Percentiles rank a stretch among this genome's conserved stretches.
Evolutionary conservation across 2,113 vertebrate species (phyloP).

Genomic region (Erinaceus europaeus): DNA sequence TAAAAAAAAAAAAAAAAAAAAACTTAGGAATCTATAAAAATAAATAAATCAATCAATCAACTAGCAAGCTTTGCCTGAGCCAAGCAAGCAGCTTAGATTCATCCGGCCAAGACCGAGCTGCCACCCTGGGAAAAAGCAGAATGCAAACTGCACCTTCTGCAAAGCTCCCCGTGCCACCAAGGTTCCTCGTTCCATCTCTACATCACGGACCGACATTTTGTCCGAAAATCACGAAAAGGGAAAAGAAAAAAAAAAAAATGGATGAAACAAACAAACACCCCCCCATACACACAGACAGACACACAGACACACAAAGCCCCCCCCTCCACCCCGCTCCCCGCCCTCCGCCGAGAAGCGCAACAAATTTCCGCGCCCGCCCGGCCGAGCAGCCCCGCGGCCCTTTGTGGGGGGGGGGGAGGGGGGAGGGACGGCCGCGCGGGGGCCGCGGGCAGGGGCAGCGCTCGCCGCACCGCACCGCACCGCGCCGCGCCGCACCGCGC

Average conservation of each 20-base stretch:
- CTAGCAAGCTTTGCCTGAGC: constrained; percentile 73
- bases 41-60: not conserved
- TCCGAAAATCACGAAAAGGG: constrained; percentile 60
- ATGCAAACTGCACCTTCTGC: constrained; percentile 86
- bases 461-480: constrained; percentile 80
- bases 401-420: constrained; percentile 79
- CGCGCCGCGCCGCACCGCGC: constrained; percentile 79
- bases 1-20: not conserved
- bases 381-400: constrained; percentile 66
- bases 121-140: constrained; percentile 78
- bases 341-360: constrained; percentile 62
- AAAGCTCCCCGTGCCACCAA: constrained; percentile 74
- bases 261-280: constrained; percentile 63
- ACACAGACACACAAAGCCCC: constrained; percentile 60
- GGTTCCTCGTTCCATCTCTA: constrained; percentile 75
- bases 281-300: not conserved
- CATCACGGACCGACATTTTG: constrained; percentile 83
- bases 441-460: constrained; percentile 70
- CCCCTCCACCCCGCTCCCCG: no score
- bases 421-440: constrained; percentile 70
- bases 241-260: constrained; percentile 33
- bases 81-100: constrained; percentile 78
- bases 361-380: constrained; percentile 69
- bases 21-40: not conserved
- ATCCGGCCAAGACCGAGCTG: constrained; percentile 78